Evolutionary conservation across 92 coral and sea anemone genomes (phyloP).

Genomic region (Palythoa grandis): DNA sequence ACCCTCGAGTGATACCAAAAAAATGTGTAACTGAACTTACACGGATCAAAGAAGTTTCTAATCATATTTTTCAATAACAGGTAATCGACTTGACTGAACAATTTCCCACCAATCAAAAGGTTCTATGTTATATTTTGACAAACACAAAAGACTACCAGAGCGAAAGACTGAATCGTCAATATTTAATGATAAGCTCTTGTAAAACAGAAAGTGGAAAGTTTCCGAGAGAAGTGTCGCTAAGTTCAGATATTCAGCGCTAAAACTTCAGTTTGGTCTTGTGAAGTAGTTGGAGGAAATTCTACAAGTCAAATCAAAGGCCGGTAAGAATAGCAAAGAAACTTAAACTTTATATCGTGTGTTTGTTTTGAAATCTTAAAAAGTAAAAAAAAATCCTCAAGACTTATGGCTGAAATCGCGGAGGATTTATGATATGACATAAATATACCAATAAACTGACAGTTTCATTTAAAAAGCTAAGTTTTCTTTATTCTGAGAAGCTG

Average conservation of each 20-base stretch:
- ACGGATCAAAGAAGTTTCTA: neutral
- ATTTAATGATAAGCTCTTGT: neutral
- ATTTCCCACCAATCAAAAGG: slow-evolving; percentile 1
- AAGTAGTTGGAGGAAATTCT: neutral
- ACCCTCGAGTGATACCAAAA: too few species aligned
- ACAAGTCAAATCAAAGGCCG: too few species aligned
- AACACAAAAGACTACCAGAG: slow-evolving; percentile 3
- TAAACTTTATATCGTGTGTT: too few species aligned
- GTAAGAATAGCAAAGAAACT: too few species aligned
- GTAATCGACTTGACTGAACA: neutral
- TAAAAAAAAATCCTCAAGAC: too few species aligned
- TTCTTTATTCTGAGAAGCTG: too few species aligned
- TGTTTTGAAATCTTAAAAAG: too few species aligned
- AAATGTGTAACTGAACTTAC: neutral
- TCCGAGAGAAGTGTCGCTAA: neutral
- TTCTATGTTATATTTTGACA: neutral
- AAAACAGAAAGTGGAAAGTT: neutral
- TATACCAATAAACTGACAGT: too few species aligned
- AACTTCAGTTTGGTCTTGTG: neutral
- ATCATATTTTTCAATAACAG: slow-evolving; percentile 2
- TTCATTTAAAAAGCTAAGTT: too few species aligned
- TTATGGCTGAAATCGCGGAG: too few species aligned
- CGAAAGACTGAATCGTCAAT: neutral
- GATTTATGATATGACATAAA: too few species aligned
- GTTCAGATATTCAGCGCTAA: neutral